Conservation (phyloP, 2,113 vertebrate genomes). For the Aviceda subcristata region DNA sequence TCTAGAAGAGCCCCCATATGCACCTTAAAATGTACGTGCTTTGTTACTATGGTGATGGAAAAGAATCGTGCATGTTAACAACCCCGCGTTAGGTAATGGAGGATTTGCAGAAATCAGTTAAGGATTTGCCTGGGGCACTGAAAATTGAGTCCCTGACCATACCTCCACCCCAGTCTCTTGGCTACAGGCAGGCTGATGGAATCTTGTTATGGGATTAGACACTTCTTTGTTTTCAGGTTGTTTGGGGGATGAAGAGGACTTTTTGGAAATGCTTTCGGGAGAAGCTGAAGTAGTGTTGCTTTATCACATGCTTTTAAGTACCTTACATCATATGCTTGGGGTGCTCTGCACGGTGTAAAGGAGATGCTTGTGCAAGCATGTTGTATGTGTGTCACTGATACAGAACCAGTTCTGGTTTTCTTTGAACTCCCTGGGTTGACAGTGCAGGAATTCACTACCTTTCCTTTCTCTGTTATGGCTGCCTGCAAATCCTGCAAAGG, state of each 20-base stretch:
- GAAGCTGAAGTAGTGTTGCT: background rate
- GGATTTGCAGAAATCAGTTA: constrained; percentile 28
- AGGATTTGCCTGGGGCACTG: background rate
- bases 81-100: background rate
- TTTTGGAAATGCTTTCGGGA: background rate
- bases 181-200: background rate
- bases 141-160: background rate
- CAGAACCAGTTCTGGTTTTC: background rate
- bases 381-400: background rate
- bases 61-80: constrained; percentile 51
- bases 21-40: constrained; percentile 55
- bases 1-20: constrained; percentile 36
- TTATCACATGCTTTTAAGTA: background rate
- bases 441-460: background rate
- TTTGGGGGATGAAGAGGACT: background rate
- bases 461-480: background rate
- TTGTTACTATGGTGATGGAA: constrained; percentile 65
- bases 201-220: background rate
- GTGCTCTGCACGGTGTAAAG: background rate
- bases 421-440: background rate
- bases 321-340: background rate
- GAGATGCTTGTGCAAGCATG: background rate
- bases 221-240: background rate
- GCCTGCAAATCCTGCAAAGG: background rate
- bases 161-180: background rate